Conservation (phyloP, 2,113 vertebrate species). For the Myrmecophaga tridactyla region DNA sequence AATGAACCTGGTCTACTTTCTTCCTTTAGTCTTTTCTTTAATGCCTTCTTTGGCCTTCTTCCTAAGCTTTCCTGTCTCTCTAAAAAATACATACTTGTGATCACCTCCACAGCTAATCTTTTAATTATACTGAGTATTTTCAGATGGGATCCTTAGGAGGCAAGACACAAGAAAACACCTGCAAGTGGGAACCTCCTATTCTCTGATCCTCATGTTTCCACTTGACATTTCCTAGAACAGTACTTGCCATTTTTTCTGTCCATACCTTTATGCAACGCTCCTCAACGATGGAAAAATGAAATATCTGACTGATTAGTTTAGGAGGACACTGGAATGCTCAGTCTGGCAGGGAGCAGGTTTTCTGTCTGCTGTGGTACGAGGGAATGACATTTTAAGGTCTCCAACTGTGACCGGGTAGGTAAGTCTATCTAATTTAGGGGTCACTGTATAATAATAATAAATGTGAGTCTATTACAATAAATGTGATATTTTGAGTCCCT, state of each 20-base stretch:
- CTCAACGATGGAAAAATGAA: background rate
- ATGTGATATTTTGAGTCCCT: background rate
- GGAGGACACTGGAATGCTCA: background rate
- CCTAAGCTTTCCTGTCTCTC: conserved; percentile 2
- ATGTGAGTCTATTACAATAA: background rate
- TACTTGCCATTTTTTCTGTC: background rate
- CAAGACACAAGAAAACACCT: background rate
- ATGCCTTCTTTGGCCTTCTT: background rate
- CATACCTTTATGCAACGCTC: no score
- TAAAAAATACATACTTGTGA: conserved; percentile 35
- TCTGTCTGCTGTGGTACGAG: background rate
- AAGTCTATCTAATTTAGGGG: background rate
- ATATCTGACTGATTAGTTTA: background rate
- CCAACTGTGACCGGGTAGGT: background rate
- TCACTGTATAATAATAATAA: background rate
- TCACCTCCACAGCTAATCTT: background rate
- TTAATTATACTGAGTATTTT: background rate
- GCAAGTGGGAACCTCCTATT: background rate
- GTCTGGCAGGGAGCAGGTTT: background rate
- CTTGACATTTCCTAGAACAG: background rate
- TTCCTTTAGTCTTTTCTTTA: conserved; percentile 21
- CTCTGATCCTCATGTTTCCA: background rate
- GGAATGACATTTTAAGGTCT: background rate
- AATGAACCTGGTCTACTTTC: background rate
- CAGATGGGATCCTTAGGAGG: background rate